These are phyloP conservation scores for Nycteola revayana DNA, from an alignment of 2,888 invertebrate genomes.

Conservation along the genomic window DNA sequence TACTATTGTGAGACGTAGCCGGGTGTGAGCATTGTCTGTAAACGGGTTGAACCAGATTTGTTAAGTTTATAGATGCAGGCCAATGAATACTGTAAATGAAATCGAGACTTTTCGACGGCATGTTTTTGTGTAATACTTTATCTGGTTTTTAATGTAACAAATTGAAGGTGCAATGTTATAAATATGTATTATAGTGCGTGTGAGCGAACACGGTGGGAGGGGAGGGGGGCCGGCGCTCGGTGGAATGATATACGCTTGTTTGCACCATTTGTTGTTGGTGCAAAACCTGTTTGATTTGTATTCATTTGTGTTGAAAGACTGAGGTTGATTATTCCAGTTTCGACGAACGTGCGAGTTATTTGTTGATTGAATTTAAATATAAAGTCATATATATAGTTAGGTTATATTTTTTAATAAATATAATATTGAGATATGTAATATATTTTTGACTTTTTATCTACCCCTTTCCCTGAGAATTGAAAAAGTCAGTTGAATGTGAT, in stretches of 20 bases:
- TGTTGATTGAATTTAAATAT: constrained; percentile 81
- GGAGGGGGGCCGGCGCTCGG: constrained; percentile 15
- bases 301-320: constrained; percentile 79
- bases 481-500: constrained; percentile 3
- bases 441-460: constrained; percentile 50
- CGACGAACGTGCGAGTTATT: constrained; percentile 78
- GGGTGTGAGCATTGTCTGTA: constrained; percentile 44
- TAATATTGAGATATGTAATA: constrained; percentile 82
- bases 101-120: constrained; percentile 54
- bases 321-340: constrained; percentile 80
- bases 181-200: constrained; percentile 52
- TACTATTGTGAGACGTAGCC: constrained; percentile 35
- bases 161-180: constrained; percentile 79
- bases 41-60: constrained; percentile 42
- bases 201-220: constrained; percentile 20
- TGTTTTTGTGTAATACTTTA: constrained; percentile 63
- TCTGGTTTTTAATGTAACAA: constrained; percentile 59
- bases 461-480: not conserved
- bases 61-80: constrained; percentile 37
- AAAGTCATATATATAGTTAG: constrained; percentile 82
- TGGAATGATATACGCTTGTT: constrained; percentile 47
- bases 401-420: constrained; percentile 83
- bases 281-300: constrained; percentile 61
- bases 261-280: constrained; percentile 57
- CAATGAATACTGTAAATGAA: constrained; percentile 41